Base-by-base conservation (phyloP, 2,113 vertebrate species). In the Harpagus bidentatus region DNA sequence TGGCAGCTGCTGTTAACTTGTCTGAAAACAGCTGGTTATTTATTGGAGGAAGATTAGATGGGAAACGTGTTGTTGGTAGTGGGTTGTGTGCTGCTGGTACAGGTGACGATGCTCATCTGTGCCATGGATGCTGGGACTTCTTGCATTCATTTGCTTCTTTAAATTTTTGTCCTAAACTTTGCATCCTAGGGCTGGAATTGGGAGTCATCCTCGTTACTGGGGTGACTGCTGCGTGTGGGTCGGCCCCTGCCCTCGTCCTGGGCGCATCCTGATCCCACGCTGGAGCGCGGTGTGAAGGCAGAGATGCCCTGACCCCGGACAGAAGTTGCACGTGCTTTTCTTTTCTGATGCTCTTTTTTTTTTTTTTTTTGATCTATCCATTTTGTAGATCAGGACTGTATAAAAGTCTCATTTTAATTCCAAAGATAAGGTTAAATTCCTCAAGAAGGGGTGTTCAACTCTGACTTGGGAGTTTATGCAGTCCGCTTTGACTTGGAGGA, bases 251-350 rank as follows among this genome's bases (percentile, higher is more conserved):
- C 73, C 25, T 79, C 3, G 1, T 16, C 63, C 38, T 63, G 74
- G 55, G 42, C 0, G 3, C 2, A 0, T 13, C 11, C 34, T 0
- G 3, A 14, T 72, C 40, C 52, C 16, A 1, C 0, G 1, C 48
- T 48, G 47, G 59, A 42, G 38, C 0, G 0, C 2, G 1, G 4
- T 25, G 13, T 2, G 1, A 61, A 61, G 48, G 38, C 43, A 84
- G 87, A 52, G 65, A 6, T 71, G 38, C 38, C 42, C 50, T 61
- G 63, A 62, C 19, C 21, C 23, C 0, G 0, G 15, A 13, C 73
- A 79, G n/a, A 79, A 71, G 10, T 7, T 82, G 40, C 17, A 74
- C 0, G 1, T 29, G 17, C 31, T 79, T 85, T 90, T 22, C 19
- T 88, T 76, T 81, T 45, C 62, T 83, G 32, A 9, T 77, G 5